Evolutionary conservation across 1,140 invertebrate genomes (phyloP), one percentile per base, ranked within the genome.

Genomic region (Hylyphantes graminicola): DNA sequence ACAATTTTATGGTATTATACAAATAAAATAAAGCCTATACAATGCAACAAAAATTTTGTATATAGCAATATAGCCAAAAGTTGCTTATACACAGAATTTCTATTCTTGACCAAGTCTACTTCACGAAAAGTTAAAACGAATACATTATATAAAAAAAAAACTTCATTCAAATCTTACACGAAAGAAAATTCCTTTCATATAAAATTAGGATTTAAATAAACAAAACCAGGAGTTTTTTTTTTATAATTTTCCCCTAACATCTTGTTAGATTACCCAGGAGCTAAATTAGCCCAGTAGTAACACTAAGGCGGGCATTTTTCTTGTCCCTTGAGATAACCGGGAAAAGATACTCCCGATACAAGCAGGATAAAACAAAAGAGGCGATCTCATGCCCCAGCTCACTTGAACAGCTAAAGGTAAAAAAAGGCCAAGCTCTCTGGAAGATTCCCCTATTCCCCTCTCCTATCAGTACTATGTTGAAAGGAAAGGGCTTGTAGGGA

Each of bases 141-240:
- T 10, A 21, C 51, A 63, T 51, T 35, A 72, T 51, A 75, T 13
- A 77, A 81, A 72, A 53, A 81, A 81, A 9, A 51, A 17, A n/a
- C 63, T 54, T 13, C 59, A 83, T 75, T 75, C 70, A 74, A 74
- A 83, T 59, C 80, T 83, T 59, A 72, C 75, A 50, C 59, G 51
- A 10, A 53, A 13, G 57, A 57, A 53, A 63, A 67, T 75, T 73
- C 70, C 65, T 83, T 83, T 83, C 70, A 74, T 75, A 83, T 74
- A 73, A 74, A 83, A 83, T 74, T 74, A 75, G 63, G 80, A 50
- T 83, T 83, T 83, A 65, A 83, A 83, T 83, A 83, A 83, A 83
- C 80, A 73, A 83, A 83, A 83, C 55, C 70, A 51, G 55, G 61
- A 72, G 48, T 65, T 64, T 53, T 75, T 75, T 83, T 79, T 80